Evolutionary conservation across 2,888 invertebrate species (phyloP).

Genomic region (Acrobasis repandana): DNA sequence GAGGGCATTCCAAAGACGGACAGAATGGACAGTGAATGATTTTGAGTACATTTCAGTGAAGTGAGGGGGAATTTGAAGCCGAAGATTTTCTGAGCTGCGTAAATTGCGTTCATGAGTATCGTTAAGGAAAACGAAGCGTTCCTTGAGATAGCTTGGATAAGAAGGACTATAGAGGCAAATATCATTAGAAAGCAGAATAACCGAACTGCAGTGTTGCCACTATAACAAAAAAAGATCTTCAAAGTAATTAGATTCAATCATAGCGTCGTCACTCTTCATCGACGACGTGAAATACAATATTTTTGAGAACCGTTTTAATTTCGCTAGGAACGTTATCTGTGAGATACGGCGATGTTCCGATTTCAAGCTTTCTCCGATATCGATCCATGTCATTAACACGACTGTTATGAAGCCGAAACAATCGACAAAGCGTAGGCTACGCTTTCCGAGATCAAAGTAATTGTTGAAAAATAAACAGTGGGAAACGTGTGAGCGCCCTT

Average conservation of each 20-base stretch:
- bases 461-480: slow-evolving; percentile 1
- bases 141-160: too few relatives aligned
- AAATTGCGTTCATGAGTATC: too few relatives aligned
- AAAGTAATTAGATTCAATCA: background rate
- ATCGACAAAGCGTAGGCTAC: slow-evolving; percentile 8
- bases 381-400: slow-evolving; percentile 26
- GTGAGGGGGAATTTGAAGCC: too few relatives aligned
- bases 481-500: background rate
- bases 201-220: too few relatives aligned
- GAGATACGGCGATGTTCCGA: slow-evolving; percentile 20
- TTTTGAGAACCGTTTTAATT: slow-evolving; percentile 22
- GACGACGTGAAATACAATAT: slow-evolving; percentile 5
- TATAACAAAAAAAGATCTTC: background rate
- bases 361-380: slow-evolving; percentile 28
- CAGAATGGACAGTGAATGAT: too few relatives aligned
- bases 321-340: slow-evolving; percentile 20
- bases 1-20: too few relatives aligned
- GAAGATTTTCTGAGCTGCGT: too few relatives aligned
- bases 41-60: too few relatives aligned
- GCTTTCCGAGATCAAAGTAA: slow-evolving; percentile 5
- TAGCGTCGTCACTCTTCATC: background rate
- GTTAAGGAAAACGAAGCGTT: too few relatives aligned
- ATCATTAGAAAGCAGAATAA: too few relatives aligned
- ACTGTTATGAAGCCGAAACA: slow-evolving; percentile 11
- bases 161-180: too few relatives aligned